Base-by-base conservation (phyloP, 2,113 vertebrate genomes). In the Cathartes aura region DNA sequence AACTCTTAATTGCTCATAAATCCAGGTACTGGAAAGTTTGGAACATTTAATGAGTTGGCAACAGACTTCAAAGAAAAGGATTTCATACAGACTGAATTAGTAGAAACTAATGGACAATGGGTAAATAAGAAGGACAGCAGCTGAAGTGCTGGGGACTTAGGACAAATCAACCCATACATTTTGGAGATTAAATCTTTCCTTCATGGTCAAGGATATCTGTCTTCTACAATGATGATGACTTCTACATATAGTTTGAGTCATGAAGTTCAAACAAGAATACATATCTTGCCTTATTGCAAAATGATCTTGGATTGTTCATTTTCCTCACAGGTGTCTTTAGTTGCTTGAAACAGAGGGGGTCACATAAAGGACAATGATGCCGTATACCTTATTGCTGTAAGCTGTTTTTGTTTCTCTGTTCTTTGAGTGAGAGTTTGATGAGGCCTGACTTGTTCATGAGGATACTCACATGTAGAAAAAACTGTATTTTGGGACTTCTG, bases 1-100 rank as follows among this genome's bases (percentile, higher is more conserved):
- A 96, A 89, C 64, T 64, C 89, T 74, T 97, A 97, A 97, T 84
- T 97, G 92, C 71, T 68, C 84, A 81, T 96, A 93, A 88, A 86
- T 85, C 78, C 80, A 48, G 85, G 80, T 94, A 87, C 58, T 94
- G 79, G 84, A 74, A 95, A 92, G 62, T 94, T 60, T 92, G 76
- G 24, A 90, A 62, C 83, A 84, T 70, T 93, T 97, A 96, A 97
- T 87, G 94, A 97, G 75, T 73, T 95, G 75, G 89, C 81, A 93
- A 50, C 83, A 88, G 47, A 58, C 81, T 93, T 96, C 82, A 93
- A 95, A 96, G 58, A 67, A 87, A 74, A 89, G 21, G 50, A 78
- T 89, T 93, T 81, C 13, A 32, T 74, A 66, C 22, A 76, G 82
- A 53, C 48, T 71, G 81, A 72, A 59, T 80, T 67, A 78, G 48